Evolutionary conservation across 2,797 vertebrate genomes (phyloP), one percentile per base, ranked within the genome.

Genomic region (Spinibarbus caldwelli): DNA sequence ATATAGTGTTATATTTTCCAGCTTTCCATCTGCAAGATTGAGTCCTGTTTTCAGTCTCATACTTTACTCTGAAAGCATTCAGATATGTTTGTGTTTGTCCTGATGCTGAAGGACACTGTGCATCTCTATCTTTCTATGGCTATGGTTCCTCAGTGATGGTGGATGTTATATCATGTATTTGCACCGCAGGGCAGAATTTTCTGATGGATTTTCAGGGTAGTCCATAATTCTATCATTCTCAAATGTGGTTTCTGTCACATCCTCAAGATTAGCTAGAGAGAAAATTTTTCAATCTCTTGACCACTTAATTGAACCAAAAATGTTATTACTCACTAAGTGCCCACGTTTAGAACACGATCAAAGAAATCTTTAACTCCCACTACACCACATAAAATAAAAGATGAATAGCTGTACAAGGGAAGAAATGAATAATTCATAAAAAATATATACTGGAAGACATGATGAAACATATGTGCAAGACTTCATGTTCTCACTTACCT

Each of bases 181-280:
- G 43, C 21, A 31, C 81, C 15, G 14, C 67, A 79, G 76, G 76
- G 34, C 26, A 19, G 23, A 54, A 73, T 62, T 79, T 72, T 49
- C 75, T 52, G 68, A 79, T 79, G 43, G 76, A 84, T 86, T 86
- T 54, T 72, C 59, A 80, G 67, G n/a, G 41, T 78, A 59, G 43
- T 57, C 67, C 43, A 81, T 86, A 86, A 86, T 76, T 81, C 81
- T 17, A 14, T 79, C 81, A 80, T 73, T 72, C 31, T 86, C 54
- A 73, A 79, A 78, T 79, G n/a, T 36, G 34, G 23, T n/a, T 81
- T 80, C 64, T 78, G 73, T 83, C 80, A 43, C 43, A 73, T 26
- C 17, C 73, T 54, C 15, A 34, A 43, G 67, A 66, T 84, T 47
- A 67, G 66, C 36, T 52, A 57, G 45, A 78, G 47, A 78, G 26